A percentile compares a stretch with the other conserved stretches of the same genome.
These are phyloP conservation scores for Patella ulyssiponensis DNA, from an alignment of 2,888 invertebrate species.

Conservation along the genomic window DNA sequence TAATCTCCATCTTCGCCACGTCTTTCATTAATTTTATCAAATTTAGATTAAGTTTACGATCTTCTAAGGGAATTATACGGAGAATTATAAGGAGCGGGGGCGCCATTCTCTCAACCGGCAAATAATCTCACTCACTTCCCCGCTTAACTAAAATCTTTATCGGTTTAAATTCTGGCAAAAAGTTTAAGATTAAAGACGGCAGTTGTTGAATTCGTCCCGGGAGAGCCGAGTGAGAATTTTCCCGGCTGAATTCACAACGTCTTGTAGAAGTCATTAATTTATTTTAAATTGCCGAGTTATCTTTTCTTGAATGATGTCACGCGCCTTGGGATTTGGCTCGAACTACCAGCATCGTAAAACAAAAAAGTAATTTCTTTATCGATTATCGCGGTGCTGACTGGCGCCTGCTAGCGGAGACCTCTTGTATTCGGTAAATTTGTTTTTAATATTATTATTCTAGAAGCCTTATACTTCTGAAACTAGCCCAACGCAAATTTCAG, in stretches of 20 bases:
- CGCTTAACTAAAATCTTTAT: conserved; percentile 9
- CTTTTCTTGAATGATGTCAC: conserved; percentile 11
- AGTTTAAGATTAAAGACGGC: conserved; percentile 9
- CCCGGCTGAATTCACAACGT: neutral
- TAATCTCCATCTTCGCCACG: too few relatives aligned
- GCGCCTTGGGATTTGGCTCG: neutral
- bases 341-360: neutral
- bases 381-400: too few relatives aligned
- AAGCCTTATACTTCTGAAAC: too few relatives aligned
- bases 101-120: neutral
- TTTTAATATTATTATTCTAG: too few relatives aligned
- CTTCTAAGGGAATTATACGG: too few relatives aligned
- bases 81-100: neutral
- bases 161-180: neutral
- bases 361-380: too few relatives aligned
- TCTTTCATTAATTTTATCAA: too few relatives aligned
- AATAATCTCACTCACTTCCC: neutral
- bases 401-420: too few relatives aligned
- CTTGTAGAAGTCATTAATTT: conserved; percentile 5
- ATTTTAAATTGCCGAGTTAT: conserved; percentile 5
- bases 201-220: neutral
- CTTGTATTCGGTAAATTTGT: too few relatives aligned
- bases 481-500: too few relatives aligned
- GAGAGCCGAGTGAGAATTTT: neutral
- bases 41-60: too few relatives aligned